A percentile compares a stretch with the other conserved stretches of the same genome.
Evolutionary conservation across 2,113 vertebrate species (phyloP).

Genomic region (Rhagologus leucostigma): DNA sequence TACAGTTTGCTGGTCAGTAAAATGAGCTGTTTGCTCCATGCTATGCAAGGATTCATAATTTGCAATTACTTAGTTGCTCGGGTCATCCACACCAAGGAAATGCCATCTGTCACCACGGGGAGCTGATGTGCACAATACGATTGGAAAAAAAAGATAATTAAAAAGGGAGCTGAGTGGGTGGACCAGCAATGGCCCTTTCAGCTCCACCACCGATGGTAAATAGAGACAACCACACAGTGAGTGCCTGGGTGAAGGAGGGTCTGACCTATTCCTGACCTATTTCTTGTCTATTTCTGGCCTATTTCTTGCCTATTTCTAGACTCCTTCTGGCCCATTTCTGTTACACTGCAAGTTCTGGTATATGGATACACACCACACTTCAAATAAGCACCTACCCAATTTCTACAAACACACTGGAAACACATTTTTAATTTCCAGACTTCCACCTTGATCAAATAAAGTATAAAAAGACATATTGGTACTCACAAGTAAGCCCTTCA

Average conservation of each 20-base stretch:
- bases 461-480: neutral
- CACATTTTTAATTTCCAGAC: neutral
- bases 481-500: neutral
- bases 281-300: neutral
- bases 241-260: neutral
- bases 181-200: neutral
- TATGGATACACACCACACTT: neutral
- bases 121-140: neutral
- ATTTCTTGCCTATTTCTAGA: neutral
- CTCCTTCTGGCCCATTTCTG: neutral
- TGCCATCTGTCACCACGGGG: neutral
- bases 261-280: neutral
- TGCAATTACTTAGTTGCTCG: neutral
- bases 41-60: neutral
- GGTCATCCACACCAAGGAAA: neutral
- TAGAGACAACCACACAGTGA: neutral
- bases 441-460: neutral
- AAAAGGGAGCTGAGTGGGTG: neutral
- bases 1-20: neutral
- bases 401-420: neutral
- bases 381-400: neutral
- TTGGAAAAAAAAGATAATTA: neutral
- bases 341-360: neutral
- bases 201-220: neutral
- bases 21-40: neutral